Base-by-base conservation (phyloP, 1,140 invertebrate species). In the Wasmannia auropunctata region DNA sequence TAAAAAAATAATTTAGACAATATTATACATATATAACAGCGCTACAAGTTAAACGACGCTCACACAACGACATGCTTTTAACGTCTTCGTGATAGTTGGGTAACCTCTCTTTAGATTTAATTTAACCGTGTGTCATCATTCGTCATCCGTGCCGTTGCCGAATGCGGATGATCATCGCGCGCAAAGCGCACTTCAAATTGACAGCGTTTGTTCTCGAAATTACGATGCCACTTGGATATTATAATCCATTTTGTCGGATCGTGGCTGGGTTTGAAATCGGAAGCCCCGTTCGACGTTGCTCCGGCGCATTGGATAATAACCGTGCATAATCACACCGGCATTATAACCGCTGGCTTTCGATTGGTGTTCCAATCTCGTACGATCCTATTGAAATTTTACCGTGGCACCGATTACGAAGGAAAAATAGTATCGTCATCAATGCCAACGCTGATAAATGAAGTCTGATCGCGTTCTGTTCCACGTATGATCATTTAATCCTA, bases 171-270 rank as follows among this genome's bases (percentile, higher is more conserved):
- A 40, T 81, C 65, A 31, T 56, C 28, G 51, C 67, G 37, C 11
- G 40, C 37, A 72, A 56, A 43, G 49, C 14, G 25, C 37, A 58
- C 79, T 58, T 72, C 19, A 81, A 81, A 81, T 72, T 72, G 63
- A 70, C 63, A 67, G 63, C 63, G 65, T 58, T 81, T 81, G 79
- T 81, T 72, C 51, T 43, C 49, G 79, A 72, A 81, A 81, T 81
- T 81, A 43, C 22, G 65, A 72, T 19, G 49, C n/a, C 51, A 72
- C 67, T 72, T 72, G 65, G 37, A 58, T 81, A 81, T 70, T 70
- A 72, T 72, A 81, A 72, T 81, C 37, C 79, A 72, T 72, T 81
- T 22, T 72, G 65, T 80, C 65, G 25, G 10, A 56, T 81, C 62
- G 37, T 25, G 46, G 22, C 6, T 37, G 16, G 34, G 25, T 56